These are phyloP conservation scores for Vipera latastei DNA, from an alignment of 2,797 vertebrate species.

Conservation along the genomic window DNA sequence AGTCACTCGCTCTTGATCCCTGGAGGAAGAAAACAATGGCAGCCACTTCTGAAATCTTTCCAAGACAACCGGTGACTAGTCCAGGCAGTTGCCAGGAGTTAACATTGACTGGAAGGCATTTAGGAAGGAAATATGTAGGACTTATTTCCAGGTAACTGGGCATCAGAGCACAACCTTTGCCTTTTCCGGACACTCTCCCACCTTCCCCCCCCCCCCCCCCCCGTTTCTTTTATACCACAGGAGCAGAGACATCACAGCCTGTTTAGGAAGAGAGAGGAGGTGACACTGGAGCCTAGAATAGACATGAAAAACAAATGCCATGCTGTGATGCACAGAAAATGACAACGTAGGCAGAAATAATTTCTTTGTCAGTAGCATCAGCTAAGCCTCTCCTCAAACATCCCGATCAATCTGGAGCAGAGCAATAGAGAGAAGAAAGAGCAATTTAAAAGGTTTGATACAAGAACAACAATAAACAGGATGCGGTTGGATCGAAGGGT, in stretches of 20 bases:
- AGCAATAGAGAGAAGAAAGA: slow-evolving; percentile 42
- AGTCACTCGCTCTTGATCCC: neutral
- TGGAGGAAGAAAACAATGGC: neutral
- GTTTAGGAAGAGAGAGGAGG: slow-evolving; percentile 60
- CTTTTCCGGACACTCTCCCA: slow-evolving; percentile 37
- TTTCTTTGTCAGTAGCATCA: slow-evolving; percentile 42
- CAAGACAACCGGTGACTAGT: neutral
- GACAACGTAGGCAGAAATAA: slow-evolving; percentile 60
- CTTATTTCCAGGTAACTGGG: neutral
- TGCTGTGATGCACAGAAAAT: slow-evolving; percentile 53
- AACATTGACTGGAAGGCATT: neutral
- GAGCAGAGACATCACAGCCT: slow-evolving; percentile 57
- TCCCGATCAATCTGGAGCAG: slow-evolving; percentile 56
- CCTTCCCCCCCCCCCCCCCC: neutral
- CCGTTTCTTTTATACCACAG: slow-evolving; percentile 56
- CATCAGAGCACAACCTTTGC: neutral
- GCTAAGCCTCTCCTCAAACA: slow-evolving; percentile 51
- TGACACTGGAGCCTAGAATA: slow-evolving; percentile 60
- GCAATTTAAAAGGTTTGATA: neutral
- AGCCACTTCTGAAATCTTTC: neutral
- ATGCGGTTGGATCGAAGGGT: slow-evolving; percentile 47
- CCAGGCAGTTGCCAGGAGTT: neutral
- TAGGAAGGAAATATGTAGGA: no score
- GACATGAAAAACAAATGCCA: slow-evolving; percentile 53
- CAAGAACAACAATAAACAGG: slow-evolving; percentile 56